These are phyloP conservation scores for Sphyrna mokarran DNA, from an alignment of 2,113 vertebrate genomes.

Conservation along the genomic window DNA sequence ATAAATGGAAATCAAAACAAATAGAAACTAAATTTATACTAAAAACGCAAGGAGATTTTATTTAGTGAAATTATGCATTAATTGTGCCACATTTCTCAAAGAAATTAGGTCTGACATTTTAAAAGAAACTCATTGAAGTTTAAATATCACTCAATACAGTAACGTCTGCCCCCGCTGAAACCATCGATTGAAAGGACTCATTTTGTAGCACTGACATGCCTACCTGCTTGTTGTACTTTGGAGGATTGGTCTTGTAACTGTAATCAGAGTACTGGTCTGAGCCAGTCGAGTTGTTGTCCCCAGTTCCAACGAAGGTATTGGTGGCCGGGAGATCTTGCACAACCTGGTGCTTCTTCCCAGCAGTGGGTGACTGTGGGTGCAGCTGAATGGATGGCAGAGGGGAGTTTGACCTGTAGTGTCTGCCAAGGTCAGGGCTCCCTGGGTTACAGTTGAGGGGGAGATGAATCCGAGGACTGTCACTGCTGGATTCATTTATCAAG, in stretches of 20 bases:
- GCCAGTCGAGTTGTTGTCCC: conserved; percentile 94
- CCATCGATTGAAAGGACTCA: too few species aligned
- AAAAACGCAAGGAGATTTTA: background rate
- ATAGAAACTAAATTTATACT: background rate
- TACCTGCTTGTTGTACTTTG: conserved; percentile 99
- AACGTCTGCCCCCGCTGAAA: background rate
- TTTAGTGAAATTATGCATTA: background rate
- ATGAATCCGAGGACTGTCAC: conserved; percentile 89
- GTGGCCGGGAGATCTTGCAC: conserved; percentile 95
- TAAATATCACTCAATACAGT: background rate
- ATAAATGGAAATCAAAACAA: background rate
- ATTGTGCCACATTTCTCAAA: background rate
- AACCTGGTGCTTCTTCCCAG: conserved; percentile 98
- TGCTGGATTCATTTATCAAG: conserved; percentile 80
- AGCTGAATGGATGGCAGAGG: conserved; percentile 92
- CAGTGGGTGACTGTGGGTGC: conserved; percentile 92
- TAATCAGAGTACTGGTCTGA: conserved; percentile 99
- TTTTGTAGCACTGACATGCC: conserved; percentile 57
- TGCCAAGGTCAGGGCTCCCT: conserved; percentile 85
- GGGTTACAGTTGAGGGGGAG: conserved; percentile 91
- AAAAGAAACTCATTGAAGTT: background rate
- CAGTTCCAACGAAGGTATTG: conserved; percentile 96
- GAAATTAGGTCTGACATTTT: background rate
- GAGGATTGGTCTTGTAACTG: conserved; percentile 98
- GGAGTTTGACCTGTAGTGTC: conserved; percentile 95